Percentiles rank a stretch among this genome's conserved stretches.
These are phyloP conservation scores for Dendrocopos noguchii DNA, from an alignment of 2,113 vertebrate species.

Conservation along the genomic window DNA sequence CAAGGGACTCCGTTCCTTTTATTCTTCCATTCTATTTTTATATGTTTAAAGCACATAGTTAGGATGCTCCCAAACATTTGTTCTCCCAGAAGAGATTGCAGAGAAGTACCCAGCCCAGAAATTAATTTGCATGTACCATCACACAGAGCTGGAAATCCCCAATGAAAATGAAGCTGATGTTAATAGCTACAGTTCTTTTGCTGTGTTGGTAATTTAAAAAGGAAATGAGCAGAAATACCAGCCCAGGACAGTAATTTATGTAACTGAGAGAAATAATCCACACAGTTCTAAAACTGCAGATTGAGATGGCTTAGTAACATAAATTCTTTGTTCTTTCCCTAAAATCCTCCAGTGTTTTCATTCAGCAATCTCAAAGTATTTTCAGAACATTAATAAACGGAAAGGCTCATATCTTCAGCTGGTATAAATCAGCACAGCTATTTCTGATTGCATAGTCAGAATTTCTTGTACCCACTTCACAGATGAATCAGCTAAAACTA, in stretches of 20 bases:
- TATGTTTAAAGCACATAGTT: conserved; percentile 44
- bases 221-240: neutral
- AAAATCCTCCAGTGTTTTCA: conserved; percentile 30
- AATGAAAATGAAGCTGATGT: conserved; percentile 16
- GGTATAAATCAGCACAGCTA: conserved; percentile 32
- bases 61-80: conserved; percentile 46
- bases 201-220: conserved; percentile 21
- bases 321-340: conserved; percentile 4
- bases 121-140: neutral
- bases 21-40: conserved; percentile 57
- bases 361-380: conserved; percentile 12
- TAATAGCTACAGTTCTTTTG: conserved; percentile 25
- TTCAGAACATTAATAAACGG: conserved; percentile 7
- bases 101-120: neutral
- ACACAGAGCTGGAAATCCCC: neutral
- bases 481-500: conserved; percentile 39
- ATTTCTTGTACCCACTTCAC: conserved; percentile 28
- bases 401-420: neutral
- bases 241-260: conserved; percentile 21
- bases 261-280: conserved; percentile 13
- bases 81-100: conserved; percentile 34
- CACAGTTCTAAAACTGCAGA: neutral
- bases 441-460: neutral
- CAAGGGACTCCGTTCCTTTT: conserved; percentile 52
- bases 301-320: neutral